These are phyloP conservation scores for Triplophysa dalaica DNA, from an alignment of 2,113 vertebrate genomes.

Conservation along the genomic window DNA sequence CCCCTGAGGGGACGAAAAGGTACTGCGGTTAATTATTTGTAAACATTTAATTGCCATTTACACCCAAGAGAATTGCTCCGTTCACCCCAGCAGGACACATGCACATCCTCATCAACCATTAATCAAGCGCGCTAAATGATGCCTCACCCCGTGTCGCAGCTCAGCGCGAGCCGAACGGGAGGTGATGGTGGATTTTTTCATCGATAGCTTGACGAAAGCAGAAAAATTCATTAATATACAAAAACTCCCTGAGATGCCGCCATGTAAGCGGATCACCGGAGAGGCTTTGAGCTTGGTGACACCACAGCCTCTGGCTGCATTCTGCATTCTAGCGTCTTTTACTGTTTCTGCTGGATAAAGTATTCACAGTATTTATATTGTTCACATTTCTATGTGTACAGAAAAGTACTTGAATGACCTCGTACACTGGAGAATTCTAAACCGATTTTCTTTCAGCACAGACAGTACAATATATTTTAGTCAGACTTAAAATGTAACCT, in stretches of 20 bases:
- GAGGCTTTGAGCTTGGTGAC: not conserved
- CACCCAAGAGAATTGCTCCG: conserved; percentile 48
- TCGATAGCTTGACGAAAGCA: not conserved
- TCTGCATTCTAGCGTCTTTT: too few relatives aligned
- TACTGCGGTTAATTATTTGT: conserved; percentile 55
- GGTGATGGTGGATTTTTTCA: conserved; percentile 9
- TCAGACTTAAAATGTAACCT: too few relatives aligned
- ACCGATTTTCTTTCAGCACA: too few relatives aligned
- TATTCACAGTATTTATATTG: too few relatives aligned
- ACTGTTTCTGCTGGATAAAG: too few relatives aligned
- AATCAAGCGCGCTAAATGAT: conserved; percentile 48
- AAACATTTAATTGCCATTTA: conserved; percentile 58
- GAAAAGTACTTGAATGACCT: too few relatives aligned
- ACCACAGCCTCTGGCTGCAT: not conserved
- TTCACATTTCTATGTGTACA: too few relatives aligned
- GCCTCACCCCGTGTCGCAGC: conserved; percentile 11
- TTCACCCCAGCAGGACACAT: conserved; percentile 57
- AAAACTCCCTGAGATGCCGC: not conserved
- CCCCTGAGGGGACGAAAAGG: conserved; percentile 41
- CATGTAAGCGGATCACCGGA: not conserved
- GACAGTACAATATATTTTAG: too few relatives aligned
- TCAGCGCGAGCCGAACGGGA: conserved; percentile 3
- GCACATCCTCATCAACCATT: conserved; percentile 54
- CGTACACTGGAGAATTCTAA: too few relatives aligned
- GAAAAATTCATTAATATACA: not conserved